Conservation (phyloP, 2,888 invertebrate genomes). For the Drosophila acutilabella region DNA sequence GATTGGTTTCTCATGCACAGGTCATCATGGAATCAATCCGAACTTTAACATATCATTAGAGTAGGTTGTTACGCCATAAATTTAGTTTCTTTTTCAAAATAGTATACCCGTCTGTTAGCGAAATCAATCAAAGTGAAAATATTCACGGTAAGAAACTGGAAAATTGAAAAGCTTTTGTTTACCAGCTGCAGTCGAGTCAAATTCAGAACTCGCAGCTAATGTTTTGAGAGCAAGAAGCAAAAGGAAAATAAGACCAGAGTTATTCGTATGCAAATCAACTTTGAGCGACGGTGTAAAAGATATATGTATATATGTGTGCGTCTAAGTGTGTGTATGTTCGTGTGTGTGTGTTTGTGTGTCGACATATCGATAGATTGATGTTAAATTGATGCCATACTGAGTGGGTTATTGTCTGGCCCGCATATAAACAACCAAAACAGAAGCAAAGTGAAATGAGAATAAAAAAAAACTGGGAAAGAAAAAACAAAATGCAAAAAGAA, state of each 20-base stretch:
- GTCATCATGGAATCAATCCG: background rate
- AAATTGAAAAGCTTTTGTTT: conserved; percentile 46
- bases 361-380: conserved; percentile 71
- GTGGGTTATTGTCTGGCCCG: conserved; percentile 80
- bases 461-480: conserved; percentile 44
- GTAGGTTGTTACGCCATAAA: no score
- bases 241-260: conserved; percentile 49
- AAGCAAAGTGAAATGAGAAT: conserved; percentile 20
- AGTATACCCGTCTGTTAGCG: conserved; percentile 10
- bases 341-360: conserved; percentile 8
- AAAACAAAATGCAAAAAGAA: conserved; percentile 31
- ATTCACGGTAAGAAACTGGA: conserved; percentile 17
- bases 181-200: conserved; percentile 47
- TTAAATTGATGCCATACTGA: conserved; percentile 76
- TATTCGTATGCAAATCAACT: conserved; percentile 66
- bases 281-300: conserved; percentile 44
- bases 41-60: background rate
- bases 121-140: conserved; percentile 46
- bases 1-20: conserved; percentile 4
- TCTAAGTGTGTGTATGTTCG: background rate
- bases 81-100: background rate
- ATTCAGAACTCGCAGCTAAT: conserved; percentile 52
- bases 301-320: conserved; percentile 29
- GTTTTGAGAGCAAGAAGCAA: conserved; percentile 51
- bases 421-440: conserved; percentile 62